phyloP scores from a whole-genome alignment of 1,140 invertebrate genomes.

The Sycobia sp. region DNA sequence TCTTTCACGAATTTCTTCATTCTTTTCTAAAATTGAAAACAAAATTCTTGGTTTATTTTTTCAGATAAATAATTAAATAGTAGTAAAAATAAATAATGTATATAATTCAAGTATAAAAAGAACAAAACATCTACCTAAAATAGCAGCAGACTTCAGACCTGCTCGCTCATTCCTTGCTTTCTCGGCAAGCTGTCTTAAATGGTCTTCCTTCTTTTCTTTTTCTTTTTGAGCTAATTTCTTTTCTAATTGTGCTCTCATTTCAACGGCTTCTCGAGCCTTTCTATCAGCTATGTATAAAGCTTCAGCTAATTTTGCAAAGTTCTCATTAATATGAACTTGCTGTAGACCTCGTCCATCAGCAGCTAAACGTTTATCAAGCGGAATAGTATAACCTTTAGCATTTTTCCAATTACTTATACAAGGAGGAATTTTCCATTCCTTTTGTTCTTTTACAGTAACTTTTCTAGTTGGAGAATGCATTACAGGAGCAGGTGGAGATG shows the following conservation, averaged over 20 bases:
- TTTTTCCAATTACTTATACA: constrained; percentile 99
- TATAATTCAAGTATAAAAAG: background rate
- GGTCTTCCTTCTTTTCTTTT: constrained; percentile 98
- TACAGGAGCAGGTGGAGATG: constrained; percentile 95
- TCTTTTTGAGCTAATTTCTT: constrained; percentile 97
- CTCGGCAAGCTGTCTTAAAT: constrained; percentile 89
- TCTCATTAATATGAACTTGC: constrained; percentile 98
- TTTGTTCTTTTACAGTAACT: constrained; percentile 97
- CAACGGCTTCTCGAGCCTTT: constrained; percentile 95
- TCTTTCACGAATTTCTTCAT: constrained; percentile 83
- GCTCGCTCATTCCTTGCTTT: constrained; percentile 94
- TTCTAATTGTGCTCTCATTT: constrained; percentile 93
- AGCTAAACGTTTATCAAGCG: constrained; percentile 95
- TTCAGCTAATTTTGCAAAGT: constrained; percentile 98
- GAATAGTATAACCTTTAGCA: constrained; percentile 98
- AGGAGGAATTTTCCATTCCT: constrained; percentile 99
- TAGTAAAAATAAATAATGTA: background rate
- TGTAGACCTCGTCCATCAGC: constrained; percentile 97
- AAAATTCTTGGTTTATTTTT: background rate
- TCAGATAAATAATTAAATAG: background rate
- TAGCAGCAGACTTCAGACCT: constrained; percentile 69
- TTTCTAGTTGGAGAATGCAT: constrained; percentile 97
- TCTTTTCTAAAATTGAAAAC: constrained; percentile 58
- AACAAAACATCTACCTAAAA: constrained; percentile 37
- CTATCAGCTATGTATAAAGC: constrained; percentile 97